A percentile compares a stretch with the other conserved stretches of the same genome.
Conservation (phyloP, 2,888 invertebrate species). For the Heliconius hortense region DNA sequence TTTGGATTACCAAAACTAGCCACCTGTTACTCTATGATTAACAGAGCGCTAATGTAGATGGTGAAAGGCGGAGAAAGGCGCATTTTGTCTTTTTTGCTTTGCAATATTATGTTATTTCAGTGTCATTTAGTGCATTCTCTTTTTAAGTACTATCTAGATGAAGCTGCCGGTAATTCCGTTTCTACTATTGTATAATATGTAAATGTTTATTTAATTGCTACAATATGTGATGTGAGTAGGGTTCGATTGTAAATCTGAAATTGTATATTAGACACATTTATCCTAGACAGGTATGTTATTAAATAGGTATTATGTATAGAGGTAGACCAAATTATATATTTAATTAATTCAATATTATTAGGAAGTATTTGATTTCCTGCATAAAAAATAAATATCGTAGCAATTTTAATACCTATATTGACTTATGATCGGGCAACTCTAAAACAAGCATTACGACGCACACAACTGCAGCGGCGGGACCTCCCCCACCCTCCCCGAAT, state of each 20-base stretch:
- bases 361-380: constrained; percentile 35
- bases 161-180: constrained; percentile 3
- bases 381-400: constrained; percentile 36
- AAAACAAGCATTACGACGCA: constrained; percentile 77
- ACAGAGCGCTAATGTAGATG: constrained; percentile 71
- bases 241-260: background rate
- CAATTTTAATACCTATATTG: constrained; percentile 56
- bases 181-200: constrained; percentile 11
- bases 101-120: constrained; percentile 52
- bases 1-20: constrained; percentile 57
- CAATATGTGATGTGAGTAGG: background rate
- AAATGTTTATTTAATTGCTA: constrained; percentile 14
- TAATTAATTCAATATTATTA: background rate
- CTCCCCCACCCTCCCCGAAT: constrained; percentile 70
- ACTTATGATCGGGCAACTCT: constrained; percentile 80
- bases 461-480: constrained; percentile 66
- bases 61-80: constrained; percentile 79
- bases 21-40: constrained; percentile 69
- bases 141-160: constrained; percentile 30
- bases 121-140: constrained; percentile 46
- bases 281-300: background rate
- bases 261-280: background rate
- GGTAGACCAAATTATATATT: background rate
- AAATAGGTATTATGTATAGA: background rate
- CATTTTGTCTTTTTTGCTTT: constrained; percentile 49